These are phyloP conservation scores for Drosophila quadrilineata DNA, from an alignment of 1,140 invertebrate genomes.

Conservation along the genomic window DNA sequence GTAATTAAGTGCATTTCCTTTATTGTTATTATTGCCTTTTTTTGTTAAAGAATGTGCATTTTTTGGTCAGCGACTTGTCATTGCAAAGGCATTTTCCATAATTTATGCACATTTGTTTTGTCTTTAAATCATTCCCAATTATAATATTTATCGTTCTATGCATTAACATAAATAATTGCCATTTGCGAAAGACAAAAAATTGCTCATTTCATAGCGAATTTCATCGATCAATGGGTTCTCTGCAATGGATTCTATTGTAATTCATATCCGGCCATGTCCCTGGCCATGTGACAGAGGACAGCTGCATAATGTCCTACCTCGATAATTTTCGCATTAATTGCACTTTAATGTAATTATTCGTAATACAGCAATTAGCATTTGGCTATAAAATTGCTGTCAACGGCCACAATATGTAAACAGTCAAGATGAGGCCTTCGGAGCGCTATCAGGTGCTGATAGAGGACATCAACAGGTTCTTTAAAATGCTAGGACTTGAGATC, in stretches of 20 bases:
- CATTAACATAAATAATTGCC: too few species aligned
- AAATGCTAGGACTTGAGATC: constrained; percentile 41
- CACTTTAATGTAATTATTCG: constrained; percentile 16
- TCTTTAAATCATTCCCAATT: constrained; percentile 18
- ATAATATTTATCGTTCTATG: neutral
- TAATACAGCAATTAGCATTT: constrained; percentile 17
- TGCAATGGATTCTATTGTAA: neutral
- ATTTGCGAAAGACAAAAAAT: too few species aligned
- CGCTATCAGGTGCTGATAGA: constrained; percentile 29
- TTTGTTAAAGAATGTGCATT: constrained; percentile 16
- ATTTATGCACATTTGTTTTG: constrained; percentile 3
- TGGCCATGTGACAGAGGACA: constrained; percentile 13
- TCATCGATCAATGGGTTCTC: neutral
- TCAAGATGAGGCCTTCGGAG: constrained; percentile 26
- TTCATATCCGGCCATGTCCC: neutral
- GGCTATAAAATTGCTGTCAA: constrained; percentile 22
- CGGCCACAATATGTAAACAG: constrained; percentile 3
- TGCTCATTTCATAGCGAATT: neutral
- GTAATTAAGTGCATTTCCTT: constrained; percentile 36
- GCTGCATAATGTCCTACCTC: constrained; percentile 8
- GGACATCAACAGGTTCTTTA: constrained; percentile 30
- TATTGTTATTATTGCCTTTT: constrained; percentile 1
- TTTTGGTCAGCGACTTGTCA: neutral
- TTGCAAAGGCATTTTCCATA: constrained; percentile 12
- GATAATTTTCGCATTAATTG: constrained; percentile 31